Evolutionary conservation across 2,888 invertebrate species (phyloP).

Genomic region (Heliconius hortense): DNA sequence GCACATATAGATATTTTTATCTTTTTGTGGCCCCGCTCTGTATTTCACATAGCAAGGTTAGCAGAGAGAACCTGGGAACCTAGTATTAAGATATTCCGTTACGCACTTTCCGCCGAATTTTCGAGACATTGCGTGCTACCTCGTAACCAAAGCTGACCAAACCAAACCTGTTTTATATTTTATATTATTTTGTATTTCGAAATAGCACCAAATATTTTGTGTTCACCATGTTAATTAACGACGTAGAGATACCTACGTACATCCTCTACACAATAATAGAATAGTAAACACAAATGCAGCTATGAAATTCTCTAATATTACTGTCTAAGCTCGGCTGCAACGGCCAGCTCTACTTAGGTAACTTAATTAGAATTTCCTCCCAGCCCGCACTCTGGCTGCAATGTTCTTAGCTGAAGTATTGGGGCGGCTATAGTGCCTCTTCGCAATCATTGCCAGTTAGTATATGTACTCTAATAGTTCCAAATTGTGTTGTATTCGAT

Average conservation of each 20-base stretch:
- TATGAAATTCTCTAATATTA: constrained; percentile 43
- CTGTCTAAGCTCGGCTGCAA: constrained; percentile 45
- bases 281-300: constrained; percentile 41
- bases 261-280: constrained; percentile 21
- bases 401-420: constrained; percentile 63
- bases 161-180: too few relatives aligned
- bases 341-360: constrained; percentile 60
- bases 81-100: too few relatives aligned
- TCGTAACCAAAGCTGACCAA: too few relatives aligned
- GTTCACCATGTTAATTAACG: not conserved
- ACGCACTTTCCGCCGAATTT: too few relatives aligned
- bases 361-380: constrained; percentile 68
- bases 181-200: not conserved
- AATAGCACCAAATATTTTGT: not conserved
- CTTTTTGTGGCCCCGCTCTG: too few relatives aligned
- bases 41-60: too few relatives aligned
- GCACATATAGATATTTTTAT: not conserved
- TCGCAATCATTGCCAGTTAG: constrained; percentile 22
- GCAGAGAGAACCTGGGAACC: too few relatives aligned
- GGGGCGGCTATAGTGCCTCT: constrained; percentile 45
- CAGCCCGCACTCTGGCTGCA: constrained; percentile 53
- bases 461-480: constrained; percentile 17
- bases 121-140: too few relatives aligned
- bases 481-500: not conserved
- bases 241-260: not conserved